phyloP scores from a whole-genome alignment of 2,888 invertebrate genomes.

The Diarsia rubi region DNA sequence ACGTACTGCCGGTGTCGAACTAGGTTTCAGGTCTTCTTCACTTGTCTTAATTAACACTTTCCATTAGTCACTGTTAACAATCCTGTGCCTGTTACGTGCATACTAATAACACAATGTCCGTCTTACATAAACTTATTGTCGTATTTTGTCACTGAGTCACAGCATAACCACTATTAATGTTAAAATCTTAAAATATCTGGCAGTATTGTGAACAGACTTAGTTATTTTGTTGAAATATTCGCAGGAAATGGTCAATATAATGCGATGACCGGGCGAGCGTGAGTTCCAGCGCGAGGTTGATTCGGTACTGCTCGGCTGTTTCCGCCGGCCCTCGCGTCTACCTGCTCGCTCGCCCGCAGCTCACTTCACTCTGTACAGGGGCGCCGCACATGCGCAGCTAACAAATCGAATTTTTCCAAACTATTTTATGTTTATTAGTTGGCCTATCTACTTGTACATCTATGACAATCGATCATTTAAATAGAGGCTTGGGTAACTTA shows the following conservation, averaged over 20 bases:
- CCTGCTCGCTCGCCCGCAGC: slow-evolving; percentile 62
- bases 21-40: slow-evolving; percentile 63
- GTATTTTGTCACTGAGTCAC: slow-evolving; percentile 79
- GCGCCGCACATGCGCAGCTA: slow-evolving; percentile 80
- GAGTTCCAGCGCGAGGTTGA: slow-evolving; percentile 77
- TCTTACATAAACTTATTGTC: slow-evolving; percentile 67
- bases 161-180: slow-evolving; percentile 74
- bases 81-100: slow-evolving; percentile 75
- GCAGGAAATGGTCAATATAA: slow-evolving; percentile 88
- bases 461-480: slow-evolving; percentile 64
- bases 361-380: slow-evolving; percentile 73
- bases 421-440: slow-evolving; percentile 66
- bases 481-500: slow-evolving; percentile 55
- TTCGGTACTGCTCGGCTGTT: slow-evolving; percentile 87
- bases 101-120: slow-evolving; percentile 76
- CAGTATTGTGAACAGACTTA: slow-evolving; percentile 76
- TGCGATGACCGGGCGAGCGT: slow-evolving; percentile 81
- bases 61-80: slow-evolving; percentile 76
- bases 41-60: slow-evolving; percentile 77
- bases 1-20: slow-evolving; percentile 53
- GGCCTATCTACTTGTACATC: slow-evolving; percentile 59
- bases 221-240: slow-evolving; percentile 78
- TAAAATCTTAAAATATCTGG: slow-evolving; percentile 68
- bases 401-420: slow-evolving; percentile 73
- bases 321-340: slow-evolving; percentile 76